These are phyloP conservation scores for Leptinotarsa lineolata DNA, from an alignment of 1,140 invertebrate genomes.

Conservation along the genomic window DNA sequence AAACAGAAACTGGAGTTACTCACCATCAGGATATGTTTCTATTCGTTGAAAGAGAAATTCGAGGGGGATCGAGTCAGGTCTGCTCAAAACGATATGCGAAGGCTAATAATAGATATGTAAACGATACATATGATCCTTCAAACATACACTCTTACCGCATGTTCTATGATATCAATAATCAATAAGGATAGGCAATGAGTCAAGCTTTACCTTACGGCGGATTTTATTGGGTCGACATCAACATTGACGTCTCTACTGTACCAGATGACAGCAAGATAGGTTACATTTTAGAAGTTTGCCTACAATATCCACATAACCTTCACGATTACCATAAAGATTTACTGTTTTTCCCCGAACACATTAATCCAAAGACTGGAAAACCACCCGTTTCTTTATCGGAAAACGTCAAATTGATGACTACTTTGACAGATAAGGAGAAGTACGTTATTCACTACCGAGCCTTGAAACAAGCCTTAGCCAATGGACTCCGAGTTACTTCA, in stretches of 20 bases:
- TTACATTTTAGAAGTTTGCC: conserved; percentile 61
- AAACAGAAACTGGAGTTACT: conserved; percentile 48
- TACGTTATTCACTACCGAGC: conserved; percentile 58
- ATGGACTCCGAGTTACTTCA: conserved; percentile 58
- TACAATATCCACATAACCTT: conserved; percentile 53
- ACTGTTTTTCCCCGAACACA: conserved; percentile 45
- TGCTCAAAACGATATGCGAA: conserved; percentile 49
- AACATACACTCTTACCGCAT: conserved; percentile 50
- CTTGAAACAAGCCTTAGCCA: conserved; percentile 58
- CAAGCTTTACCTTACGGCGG: conserved; percentile 53
- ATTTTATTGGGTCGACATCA: conserved; percentile 57
- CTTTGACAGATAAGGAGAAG: conserved; percentile 5
- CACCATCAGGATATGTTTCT: conserved; percentile 53
- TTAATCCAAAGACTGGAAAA: conserved; percentile 15
- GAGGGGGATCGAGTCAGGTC: conserved; percentile 48
- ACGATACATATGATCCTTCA: conserved; percentile 51
- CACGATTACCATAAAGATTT: conserved; percentile 61
- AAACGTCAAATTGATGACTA: conserved; percentile 41
- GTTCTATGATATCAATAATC: conserved; percentile 62
- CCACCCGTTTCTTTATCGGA: conserved; percentile 27
- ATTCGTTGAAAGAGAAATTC: conserved; percentile 52
- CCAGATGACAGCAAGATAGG: conserved; percentile 54
- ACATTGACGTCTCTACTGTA: conserved; percentile 42
- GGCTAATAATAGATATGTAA: conserved; percentile 56
- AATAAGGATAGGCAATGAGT: conserved; percentile 61